A percentile compares a stretch with the other conserved stretches of the same genome.
Conservation (phyloP, 92 coral and sea anemone genomes). For the Anthopleura xanthogrammica region DNA sequence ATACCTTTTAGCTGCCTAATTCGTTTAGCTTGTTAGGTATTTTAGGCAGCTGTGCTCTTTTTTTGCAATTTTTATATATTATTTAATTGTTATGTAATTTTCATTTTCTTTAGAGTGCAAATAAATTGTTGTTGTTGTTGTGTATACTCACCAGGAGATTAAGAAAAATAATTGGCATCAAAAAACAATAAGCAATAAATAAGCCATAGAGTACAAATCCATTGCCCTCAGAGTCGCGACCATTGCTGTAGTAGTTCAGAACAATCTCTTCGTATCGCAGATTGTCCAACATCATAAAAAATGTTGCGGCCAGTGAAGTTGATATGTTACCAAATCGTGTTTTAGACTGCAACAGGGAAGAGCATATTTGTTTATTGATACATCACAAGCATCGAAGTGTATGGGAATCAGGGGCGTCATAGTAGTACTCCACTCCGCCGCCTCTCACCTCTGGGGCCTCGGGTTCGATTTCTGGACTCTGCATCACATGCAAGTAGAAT, state of each 20-base stretch:
- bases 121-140: background rate
- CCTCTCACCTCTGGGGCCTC: too few relatives aligned
- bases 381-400: too few relatives aligned
- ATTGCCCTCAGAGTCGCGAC: conserved; percentile 14
- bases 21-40: too few relatives aligned
- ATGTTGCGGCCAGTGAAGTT: conserved; percentile 76
- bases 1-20: too few relatives aligned
- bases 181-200: conserved; percentile 73
- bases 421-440: too few relatives aligned
- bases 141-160: conserved; percentile 72
- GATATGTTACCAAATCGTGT: conserved; percentile 51
- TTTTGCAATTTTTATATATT: too few relatives aligned
- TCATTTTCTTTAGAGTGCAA: too few relatives aligned
- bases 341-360: conserved; percentile 15
- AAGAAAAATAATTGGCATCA: conserved; percentile 91
- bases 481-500: too few relatives aligned
- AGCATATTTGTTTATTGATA: background rate
- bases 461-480: too few relatives aligned
- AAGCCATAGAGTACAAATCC: conserved; percentile 57
- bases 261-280: conserved; percentile 75
- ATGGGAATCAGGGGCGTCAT: too few relatives aligned
- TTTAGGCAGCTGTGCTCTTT: too few relatives aligned
- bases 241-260: conserved; percentile 41
- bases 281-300: conserved; percentile 90
- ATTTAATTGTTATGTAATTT: too few relatives aligned